Evolutionary conservation across 2,888 invertebrate genomes (phyloP), one percentile per base, ranked within the genome.

Genomic region (Rutpela maculata): DNA sequence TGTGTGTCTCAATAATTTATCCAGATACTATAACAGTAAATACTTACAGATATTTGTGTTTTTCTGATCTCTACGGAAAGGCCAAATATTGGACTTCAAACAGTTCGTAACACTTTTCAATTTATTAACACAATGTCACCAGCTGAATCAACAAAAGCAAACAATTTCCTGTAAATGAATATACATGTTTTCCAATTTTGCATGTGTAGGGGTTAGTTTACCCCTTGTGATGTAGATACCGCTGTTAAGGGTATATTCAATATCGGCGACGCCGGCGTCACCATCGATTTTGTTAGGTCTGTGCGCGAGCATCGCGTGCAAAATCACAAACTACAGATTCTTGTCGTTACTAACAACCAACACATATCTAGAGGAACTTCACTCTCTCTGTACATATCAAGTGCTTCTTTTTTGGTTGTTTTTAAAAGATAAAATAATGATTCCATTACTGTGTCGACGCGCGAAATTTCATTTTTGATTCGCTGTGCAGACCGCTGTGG

Each of bases 251-350:
- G 63, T 59, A 70, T 69, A 65, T 76, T 73, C 62, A 66, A 62
- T 67, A 70, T 76, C 71, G 76, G 82, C 81, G 81, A 76, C 83
- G 85, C 83, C 85, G 86, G 82, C 85, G 85, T 84, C 84, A 83
- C 76, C 86, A 88, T 88, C 87, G 88, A 88, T 88, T 88, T 88
- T 88, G 82, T 81, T 78, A 83, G 79, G 82, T 81, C 80, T 84
- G 80, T 87, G 87, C 87, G 87, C 88, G 87, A 83, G 86, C 86
- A 84, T 80, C 85, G 85, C 86, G 85, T 85, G 85, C 84, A 84
- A 87, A 86, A 87, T 88, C 87, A 86, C 86, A 85, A 87, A 84
- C 86, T 86, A 85, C 84, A 86, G 83, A 85, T 85, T 84, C 86
- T 84, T 85, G 70, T 68, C 80, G 75, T 75, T 73, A 77, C 78